These are phyloP conservation scores for Patella depressa DNA, from an alignment of 2,888 invertebrate species.

Conservation along the genomic window DNA sequence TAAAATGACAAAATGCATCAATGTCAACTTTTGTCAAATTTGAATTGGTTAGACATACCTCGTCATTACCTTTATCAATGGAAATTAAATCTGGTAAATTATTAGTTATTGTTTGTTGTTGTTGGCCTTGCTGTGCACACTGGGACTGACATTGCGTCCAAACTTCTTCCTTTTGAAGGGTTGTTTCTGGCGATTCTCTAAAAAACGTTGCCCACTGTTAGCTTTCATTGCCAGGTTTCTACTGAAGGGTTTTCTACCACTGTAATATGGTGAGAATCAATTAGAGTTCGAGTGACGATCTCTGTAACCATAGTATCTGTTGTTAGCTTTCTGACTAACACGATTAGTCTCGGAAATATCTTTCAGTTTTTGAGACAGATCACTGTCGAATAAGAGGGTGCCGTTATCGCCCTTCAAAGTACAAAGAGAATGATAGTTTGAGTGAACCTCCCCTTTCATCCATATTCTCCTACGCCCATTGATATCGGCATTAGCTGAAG, in stretches of 20 bases:
- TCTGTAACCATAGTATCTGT: neutral
- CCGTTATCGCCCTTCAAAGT: neutral
- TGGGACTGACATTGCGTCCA: neutral
- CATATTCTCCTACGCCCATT: neutral
- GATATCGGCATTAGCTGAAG: neutral
- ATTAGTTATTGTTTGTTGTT: neutral
- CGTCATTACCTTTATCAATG: neutral
- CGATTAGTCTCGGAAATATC: neutral
- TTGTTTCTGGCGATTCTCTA: slow-evolving; percentile 1
- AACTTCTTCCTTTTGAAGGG: neutral
- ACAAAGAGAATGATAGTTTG: neutral
- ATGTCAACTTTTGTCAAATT: neutral
- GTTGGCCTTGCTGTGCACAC: neutral
- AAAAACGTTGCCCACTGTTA: neutral
- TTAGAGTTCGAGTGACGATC: neutral
- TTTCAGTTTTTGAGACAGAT: neutral
- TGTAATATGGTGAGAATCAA: neutral
- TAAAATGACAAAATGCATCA: neutral
- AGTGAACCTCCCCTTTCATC: neutral
- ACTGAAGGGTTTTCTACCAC: no score
- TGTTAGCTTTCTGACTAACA: slow-evolving; percentile 7
- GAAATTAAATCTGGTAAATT: neutral
- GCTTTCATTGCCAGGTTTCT: no score
- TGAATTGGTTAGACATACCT: neutral
- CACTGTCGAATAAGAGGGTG: neutral